Evolutionary conservation across 2,113 vertebrate genomes (phyloP), one percentile per base, ranked within the genome.

Genomic region (Rhegmatorhina hoffmannsi): DNA sequence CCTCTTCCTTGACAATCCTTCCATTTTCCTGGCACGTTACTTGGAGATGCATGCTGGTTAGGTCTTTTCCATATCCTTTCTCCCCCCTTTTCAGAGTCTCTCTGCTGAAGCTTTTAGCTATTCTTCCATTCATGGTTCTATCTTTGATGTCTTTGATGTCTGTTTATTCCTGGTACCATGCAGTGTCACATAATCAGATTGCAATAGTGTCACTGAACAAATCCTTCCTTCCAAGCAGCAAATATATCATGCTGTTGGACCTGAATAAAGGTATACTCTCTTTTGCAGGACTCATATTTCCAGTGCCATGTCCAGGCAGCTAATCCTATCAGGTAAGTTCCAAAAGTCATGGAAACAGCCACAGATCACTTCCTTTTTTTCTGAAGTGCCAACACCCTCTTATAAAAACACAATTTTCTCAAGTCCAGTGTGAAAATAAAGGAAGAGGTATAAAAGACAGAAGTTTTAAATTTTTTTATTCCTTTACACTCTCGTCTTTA

Each of bases 141-240:
- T 40, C 87, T 87, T 94, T 81, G 73, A 84, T 87, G 70, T 87
- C 69, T 94, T 94, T 78, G 73, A 91, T 87, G 78, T 87, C 66
- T 93, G 52, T 91, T 93, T 94, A 78, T 93, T 77, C 56, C 69
- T 75, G 56, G 19, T 84, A 53, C 46, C 87, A 84, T 0, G 11
- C 4, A 2, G 50, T 53, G 68, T 82, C 88, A 82, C 31, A 63
- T 50, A 95, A 93, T 70, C 68, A 40, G 69, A 46, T 56, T 70
- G 56, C 81, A 67, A 24, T 17, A 58, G 43, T 11, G 28, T 81
- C 64, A 46, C 43, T 40, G 69, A 75, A 75, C 38, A 87, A 74
- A 89, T 84, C 66, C 81, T 69, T 89, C 52, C 53, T 91, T 89
- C 70, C 47, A 75, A 66, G 43, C 46, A 84, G 64, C 0, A 4